A percentile compares a stretch with the other conserved stretches of the same genome.
These are phyloP conservation scores for Phasia obesa DNA, from an alignment of 2,888 invertebrate species.

Conservation along the genomic window DNA sequence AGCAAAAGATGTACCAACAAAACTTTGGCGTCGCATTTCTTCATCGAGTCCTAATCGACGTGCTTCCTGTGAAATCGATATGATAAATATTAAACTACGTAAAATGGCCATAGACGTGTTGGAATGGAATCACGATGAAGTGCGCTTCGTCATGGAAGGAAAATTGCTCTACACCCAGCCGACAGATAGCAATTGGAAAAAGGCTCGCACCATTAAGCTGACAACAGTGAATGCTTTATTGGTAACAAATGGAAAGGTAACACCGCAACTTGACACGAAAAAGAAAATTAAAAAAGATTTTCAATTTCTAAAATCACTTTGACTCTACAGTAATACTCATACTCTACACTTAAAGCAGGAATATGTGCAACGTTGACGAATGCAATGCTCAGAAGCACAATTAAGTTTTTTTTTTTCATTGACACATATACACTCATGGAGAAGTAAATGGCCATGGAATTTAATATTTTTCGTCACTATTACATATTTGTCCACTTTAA, in stretches of 20 bases:
- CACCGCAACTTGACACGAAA: neutral
- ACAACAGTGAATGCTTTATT: slow-evolving; percentile 94
- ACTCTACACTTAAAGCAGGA: too few relatives aligned
- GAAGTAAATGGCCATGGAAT: too few relatives aligned
- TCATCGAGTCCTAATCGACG: slow-evolving; percentile 87
- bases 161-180: slow-evolving; percentile 93
- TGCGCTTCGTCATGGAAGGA: slow-evolving; percentile 95
- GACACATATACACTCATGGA: too few relatives aligned
- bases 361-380: too few relatives aligned
- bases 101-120: slow-evolving; percentile 97
- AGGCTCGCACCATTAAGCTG: slow-evolving; percentile 93
- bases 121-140: slow-evolving; percentile 97
- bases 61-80: slow-evolving; percentile 92
- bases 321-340: too few relatives aligned
- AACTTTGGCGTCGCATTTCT: slow-evolving; percentile 94
- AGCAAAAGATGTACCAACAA: slow-evolving; percentile 94
- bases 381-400: too few relatives aligned
- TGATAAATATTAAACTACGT: slow-evolving; percentile 93
- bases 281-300: neutral
- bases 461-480: too few relatives aligned
- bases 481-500: too few relatives aligned
- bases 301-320: slow-evolving; percentile 8
- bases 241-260: slow-evolving; percentile 95
- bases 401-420: too few relatives aligned
- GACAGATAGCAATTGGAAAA: slow-evolving; percentile 95